A percentile compares a stretch with the other conserved stretches of the same genome.
phyloP scores from a whole-genome alignment of 2,888 invertebrate genomes.

The Marasmarcha lunaedactyla region DNA sequence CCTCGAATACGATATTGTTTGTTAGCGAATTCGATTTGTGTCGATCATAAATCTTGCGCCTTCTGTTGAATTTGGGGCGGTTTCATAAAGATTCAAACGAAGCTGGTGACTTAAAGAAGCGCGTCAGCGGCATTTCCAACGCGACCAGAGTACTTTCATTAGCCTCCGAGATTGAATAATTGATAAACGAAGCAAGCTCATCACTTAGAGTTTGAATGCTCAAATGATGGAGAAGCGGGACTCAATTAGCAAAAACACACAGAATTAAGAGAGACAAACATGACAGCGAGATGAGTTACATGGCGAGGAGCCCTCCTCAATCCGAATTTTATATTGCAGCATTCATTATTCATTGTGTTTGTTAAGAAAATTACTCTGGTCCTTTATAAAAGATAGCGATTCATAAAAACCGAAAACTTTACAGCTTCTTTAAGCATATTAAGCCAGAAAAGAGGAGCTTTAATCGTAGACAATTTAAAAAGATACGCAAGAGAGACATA shows the following conservation, averaged over 20 bases:
- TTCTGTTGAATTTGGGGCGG: constrained; percentile 63
- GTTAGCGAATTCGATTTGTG: constrained; percentile 69
- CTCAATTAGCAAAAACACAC: constrained; percentile 68
- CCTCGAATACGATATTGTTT: constrained; percentile 68
- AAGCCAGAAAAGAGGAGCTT: too few relatives aligned
- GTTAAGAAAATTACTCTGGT: constrained; percentile 65
- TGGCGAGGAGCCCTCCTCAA: constrained; percentile 53
- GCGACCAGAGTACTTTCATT: constrained; percentile 30
- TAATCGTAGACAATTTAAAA: too few relatives aligned
- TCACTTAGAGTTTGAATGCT: constrained; percentile 22
- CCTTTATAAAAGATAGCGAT: constrained; percentile 61
- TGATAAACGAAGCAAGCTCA: constrained; percentile 33
- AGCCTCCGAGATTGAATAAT: constrained; percentile 44
- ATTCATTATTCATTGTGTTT: constrained; percentile 65
- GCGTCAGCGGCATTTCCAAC: constrained; percentile 10
- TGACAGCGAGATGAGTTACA: constrained; percentile 48
- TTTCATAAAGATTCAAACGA: constrained; percentile 22
- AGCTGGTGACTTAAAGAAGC: neutral
- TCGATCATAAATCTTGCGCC: constrained; percentile 71
- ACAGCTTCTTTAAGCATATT: too few relatives aligned
- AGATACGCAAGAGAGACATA: too few relatives aligned
- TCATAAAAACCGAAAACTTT: too few relatives aligned
- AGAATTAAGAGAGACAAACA: constrained; percentile 66
- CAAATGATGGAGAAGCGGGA: constrained; percentile 47
- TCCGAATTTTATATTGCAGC: constrained; percentile 65